Percentiles rank a stretch among this genome's conserved stretches.
Conservation (phyloP, 2,888 invertebrate genomes). For the Eumacrocentrus americanus region DNA sequence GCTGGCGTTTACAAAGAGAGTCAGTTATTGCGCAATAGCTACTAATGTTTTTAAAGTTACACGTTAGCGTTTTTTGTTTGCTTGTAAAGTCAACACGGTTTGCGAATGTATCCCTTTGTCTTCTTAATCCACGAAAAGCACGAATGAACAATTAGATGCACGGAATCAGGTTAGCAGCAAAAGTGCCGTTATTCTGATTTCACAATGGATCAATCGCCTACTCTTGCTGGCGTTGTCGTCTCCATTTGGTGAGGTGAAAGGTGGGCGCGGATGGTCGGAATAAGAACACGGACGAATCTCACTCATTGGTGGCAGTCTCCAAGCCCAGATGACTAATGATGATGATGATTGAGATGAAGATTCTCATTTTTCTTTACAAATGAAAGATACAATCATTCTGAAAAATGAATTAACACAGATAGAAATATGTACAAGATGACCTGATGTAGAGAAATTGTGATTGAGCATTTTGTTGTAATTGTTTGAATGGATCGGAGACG, state of each 20-base stretch:
- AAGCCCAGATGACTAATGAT: not conserved
- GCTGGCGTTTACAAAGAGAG: no score
- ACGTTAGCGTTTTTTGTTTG: no score
- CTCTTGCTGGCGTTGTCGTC: conserved; percentile 5
- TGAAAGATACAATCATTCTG: not conserved
- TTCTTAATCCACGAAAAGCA: conserved; percentile 1
- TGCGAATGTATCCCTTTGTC: not conserved
- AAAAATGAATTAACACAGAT: no score
- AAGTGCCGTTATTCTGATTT: conserved; percentile 44
- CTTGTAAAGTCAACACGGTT: conserved; percentile 12
- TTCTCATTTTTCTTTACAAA: no score
- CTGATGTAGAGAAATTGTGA: no score
- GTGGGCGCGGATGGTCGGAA: conserved; percentile 34
- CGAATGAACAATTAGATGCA: conserved; percentile 34
- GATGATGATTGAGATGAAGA: no score
- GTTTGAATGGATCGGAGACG: not conserved
- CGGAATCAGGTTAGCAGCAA: conserved; percentile 41
- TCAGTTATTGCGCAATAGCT: no score
- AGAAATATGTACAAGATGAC: no score
- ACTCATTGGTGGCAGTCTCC: no score
- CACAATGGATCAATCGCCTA: conserved; percentile 44
- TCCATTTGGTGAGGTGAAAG: conserved; percentile 34
- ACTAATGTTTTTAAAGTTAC: no score
- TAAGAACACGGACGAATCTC: conserved; percentile 16
- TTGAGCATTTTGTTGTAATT: not conserved